Evolutionary conservation across 2,797 vertebrate species (phyloP).

Genomic region (Scleropages formosus): DNA sequence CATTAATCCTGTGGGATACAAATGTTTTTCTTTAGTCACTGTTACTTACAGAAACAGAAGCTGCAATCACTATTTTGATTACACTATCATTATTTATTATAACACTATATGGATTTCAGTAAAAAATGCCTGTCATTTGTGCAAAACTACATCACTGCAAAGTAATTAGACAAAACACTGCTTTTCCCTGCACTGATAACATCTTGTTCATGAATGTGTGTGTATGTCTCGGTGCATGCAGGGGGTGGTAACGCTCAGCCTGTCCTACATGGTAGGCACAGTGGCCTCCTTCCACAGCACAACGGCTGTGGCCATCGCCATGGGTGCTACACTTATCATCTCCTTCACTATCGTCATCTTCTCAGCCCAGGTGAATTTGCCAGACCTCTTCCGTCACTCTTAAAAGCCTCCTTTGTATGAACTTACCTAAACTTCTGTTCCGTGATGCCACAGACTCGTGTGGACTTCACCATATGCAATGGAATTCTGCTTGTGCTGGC

Average conservation of each 20-base stretch:
- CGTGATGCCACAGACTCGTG: slow-evolving; percentile 69
- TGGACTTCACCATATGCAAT: slow-evolving; percentile 76
- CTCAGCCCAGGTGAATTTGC: slow-evolving; percentile 74
- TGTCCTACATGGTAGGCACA: slow-evolving; percentile 87
- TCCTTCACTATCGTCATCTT: slow-evolving; percentile 78
- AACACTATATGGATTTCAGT: neutral
- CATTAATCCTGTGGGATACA: too few species aligned
- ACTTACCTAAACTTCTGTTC: neutral
- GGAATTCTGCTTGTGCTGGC: slow-evolving; percentile 73
- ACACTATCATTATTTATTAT: neutral
- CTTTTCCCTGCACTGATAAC: neutral
- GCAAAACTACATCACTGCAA: neutral
- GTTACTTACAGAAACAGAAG: too few species aligned
- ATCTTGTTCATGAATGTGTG: neutral
- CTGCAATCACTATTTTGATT: too few species aligned
- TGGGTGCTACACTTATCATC: slow-evolving; percentile 73
- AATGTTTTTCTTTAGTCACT: too few species aligned
- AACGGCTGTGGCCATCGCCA: slow-evolving; percentile 74
- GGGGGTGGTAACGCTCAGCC: slow-evolving; percentile 75
- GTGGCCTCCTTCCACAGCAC: slow-evolving; percentile 82
- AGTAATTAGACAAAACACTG: neutral
- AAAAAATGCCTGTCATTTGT: neutral
- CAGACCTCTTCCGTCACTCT: neutral
- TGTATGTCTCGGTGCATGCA: slow-evolving; percentile 45
- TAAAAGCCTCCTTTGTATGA: neutral